Conservation (phyloP, 1,140 invertebrate genomes). For the Hermetia illucens region DNA sequence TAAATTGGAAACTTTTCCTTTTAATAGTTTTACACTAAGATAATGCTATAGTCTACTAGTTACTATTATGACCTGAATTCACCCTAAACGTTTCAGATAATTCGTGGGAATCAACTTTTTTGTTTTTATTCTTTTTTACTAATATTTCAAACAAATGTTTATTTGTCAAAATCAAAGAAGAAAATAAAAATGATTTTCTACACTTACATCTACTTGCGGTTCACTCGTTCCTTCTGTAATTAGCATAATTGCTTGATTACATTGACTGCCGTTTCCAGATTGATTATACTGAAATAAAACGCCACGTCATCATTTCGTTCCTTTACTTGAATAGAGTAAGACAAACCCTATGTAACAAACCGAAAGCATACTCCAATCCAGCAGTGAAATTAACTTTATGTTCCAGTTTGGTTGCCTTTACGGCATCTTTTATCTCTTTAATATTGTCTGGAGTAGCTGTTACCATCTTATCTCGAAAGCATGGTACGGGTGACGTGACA, state of each 20-base stretch:
- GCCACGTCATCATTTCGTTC: not conserved
- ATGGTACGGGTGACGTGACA: constrained; percentile 62
- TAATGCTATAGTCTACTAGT: too few relatives aligned
- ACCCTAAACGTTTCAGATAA: not conserved
- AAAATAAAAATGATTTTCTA: too few relatives aligned
- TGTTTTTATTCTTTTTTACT: too few relatives aligned
- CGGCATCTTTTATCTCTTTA: constrained; percentile 60
- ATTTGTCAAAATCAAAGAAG: constrained; percentile 6
- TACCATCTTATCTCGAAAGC: constrained; percentile 80
- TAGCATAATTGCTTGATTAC: constrained; percentile 96
- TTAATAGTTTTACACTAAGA: too few relatives aligned
- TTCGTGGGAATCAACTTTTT: not conserved
- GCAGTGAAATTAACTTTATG: constrained; percentile 86
- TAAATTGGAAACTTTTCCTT: too few relatives aligned
- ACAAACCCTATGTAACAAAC: constrained; percentile 73
- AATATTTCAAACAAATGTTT: not conserved
- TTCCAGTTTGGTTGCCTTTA: constrained; percentile 51
- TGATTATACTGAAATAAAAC: constrained; percentile 51
- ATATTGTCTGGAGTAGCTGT: constrained; percentile 79
- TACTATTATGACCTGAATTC: too few relatives aligned
- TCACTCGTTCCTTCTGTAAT: constrained; percentile 84
- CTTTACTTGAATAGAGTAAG: constrained; percentile 4
- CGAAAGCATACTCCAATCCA: constrained; percentile 80
- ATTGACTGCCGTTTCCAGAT: constrained; percentile 70
- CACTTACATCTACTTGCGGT: constrained; percentile 24